Evolutionary conservation across 2,797 vertebrate genomes (phyloP), one percentile per base, ranked within the genome.

Genomic region (Cryptoblepharus egeriae): DNA sequence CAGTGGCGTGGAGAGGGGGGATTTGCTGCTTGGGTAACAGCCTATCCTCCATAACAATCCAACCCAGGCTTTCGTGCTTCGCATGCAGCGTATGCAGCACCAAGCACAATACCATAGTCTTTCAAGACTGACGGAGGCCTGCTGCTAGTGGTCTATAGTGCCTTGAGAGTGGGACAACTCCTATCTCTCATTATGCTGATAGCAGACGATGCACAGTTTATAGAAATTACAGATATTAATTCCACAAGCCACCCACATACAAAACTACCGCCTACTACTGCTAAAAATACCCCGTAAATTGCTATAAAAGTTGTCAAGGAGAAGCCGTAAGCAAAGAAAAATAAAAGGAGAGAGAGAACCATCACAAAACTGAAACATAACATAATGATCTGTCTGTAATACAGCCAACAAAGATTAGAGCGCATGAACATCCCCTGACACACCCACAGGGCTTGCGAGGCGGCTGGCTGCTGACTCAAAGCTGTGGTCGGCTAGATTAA

Each of bases 211-310:
- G 83, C 84, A 85, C 83, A 88, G 90, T 91, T 91, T 90, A 91
- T 88, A 91, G 90, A 92, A 92, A 93, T 88, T 92, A 91, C 78
- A 30, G 12, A 89, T 89, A 92, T 92, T 90, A 91, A 93, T 92
- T 92, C 90, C 86, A 79, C 63, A 85, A 92, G 82, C 91, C 90
- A 84, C 93, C 93, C 91, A 93, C 92, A 88, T n/a, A 87, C 69
- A 88, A 90, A 91, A 88, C 86, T 88, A 91, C 78, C 22, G 0
- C 88, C 64, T 60, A 20, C 3, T 2, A 77, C 81, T 90, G 89
- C 92, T 93, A 94, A 93, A 92, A 93, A 92, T 93, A 93, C 60
- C 68, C 82, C 0, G 28, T 1, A 37, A 90, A 86, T 87, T 83
- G 89, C 64, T 91, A 89, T 92, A 84, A 64, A 92, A 91, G 83